A percentile compares a stretch with the other conserved stretches of the same genome.
These are phyloP conservation scores for Cecidostiba fungosa DNA, from an alignment of 2,888 invertebrate species.

Conservation along the genomic window DNA sequence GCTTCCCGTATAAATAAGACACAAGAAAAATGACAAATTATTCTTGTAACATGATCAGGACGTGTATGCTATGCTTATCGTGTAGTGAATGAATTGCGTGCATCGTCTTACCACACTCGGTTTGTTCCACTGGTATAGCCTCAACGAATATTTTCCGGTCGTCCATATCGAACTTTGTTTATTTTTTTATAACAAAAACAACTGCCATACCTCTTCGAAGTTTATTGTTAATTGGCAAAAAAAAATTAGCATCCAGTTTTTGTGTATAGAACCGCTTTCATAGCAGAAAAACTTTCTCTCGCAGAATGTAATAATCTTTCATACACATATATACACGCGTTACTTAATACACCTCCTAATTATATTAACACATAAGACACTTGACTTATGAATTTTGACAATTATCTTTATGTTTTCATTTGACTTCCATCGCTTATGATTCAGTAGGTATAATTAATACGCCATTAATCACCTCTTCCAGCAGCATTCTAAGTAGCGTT, in stretches of 20 bases:
- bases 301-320: constrained; percentile 20
- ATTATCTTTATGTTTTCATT: constrained; percentile 30
- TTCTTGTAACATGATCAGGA: background rate
- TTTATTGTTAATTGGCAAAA: background rate
- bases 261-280: background rate
- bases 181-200: too few species aligned
- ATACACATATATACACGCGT: background rate
- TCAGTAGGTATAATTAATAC: constrained; percentile 46
- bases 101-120: background rate
- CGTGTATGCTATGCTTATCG: background rate
- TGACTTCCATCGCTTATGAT: constrained; percentile 20
- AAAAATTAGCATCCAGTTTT: background rate
- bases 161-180: background rate
- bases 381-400: constrained; percentile 43
- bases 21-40: background rate
- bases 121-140: background rate
- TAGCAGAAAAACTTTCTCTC: constrained; percentile 22
- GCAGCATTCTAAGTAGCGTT: background rate
- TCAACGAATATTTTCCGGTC: background rate
- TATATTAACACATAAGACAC: constrained; percentile 22
- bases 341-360: constrained; percentile 17
- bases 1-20: background rate
- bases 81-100: background rate
- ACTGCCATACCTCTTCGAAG: background rate
- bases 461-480: constrained; percentile 30